phyloP scores from a whole-genome alignment of 2,797 vertebrate species.

The Decapterus maruadsi region DNA sequence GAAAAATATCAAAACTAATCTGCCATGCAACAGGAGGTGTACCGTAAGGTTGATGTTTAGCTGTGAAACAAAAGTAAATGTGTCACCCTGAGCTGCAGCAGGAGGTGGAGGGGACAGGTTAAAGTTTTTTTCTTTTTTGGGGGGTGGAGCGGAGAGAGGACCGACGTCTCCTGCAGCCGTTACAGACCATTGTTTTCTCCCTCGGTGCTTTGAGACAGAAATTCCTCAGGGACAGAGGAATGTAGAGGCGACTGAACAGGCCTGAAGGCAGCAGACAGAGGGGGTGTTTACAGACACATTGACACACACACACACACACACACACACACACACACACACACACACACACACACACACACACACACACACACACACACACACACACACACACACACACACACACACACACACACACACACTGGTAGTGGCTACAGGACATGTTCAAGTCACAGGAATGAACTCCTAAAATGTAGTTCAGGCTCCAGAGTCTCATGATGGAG shows the following conservation, averaged over 20 bases:
- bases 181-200: conserved; percentile 33
- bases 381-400: conserved; percentile 29
- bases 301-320: conserved; percentile 30
- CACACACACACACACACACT: background rate
- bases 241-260: conserved; percentile 45
- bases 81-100: background rate
- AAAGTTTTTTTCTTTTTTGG: background rate
- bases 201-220: conserved; percentile 17
- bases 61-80: background rate
- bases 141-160: background rate
- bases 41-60: background rate
- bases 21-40: no score
- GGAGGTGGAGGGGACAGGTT: background rate
- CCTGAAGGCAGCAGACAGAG: conserved; percentile 22
- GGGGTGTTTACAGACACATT: conserved; percentile 32
- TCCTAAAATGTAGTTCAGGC: background rate
- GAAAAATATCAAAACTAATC: no score
- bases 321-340: conserved; percentile 6
- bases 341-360: conserved; percentile 26
- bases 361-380: conserved; percentile 18
- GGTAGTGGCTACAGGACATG: background rate
- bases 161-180: background rate
- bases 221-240: conserved; percentile 63
- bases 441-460: background rate
- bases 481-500: no score